Base-by-base conservation (phyloP, 37 sponge, comb jelly and placozoan species). In the Oscarella lobularis region DNA sequence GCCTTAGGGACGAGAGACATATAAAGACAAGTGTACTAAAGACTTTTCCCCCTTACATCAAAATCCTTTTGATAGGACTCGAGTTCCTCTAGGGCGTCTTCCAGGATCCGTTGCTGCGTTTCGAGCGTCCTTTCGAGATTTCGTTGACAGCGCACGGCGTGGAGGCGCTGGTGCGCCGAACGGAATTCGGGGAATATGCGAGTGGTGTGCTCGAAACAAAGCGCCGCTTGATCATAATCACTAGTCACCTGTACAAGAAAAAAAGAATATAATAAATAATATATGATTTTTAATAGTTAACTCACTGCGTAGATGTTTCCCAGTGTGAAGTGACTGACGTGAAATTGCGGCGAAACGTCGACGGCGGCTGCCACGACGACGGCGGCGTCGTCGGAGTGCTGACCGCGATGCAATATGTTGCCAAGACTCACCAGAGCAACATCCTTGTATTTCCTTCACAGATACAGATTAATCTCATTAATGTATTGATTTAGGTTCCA, bases 221-320 rank as follows among this genome's bases (percentile, higher is more conserved):
- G 9, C 60, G 9, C 60, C 9, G 60, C 60, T 27, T 48, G 9
- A 20, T 48, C 60, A 48, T 48, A 48, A 20, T 48, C 60, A 27
- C 60, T 20, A 48, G 20, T 48, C 9, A 77, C 2, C 3, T 74
- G 4, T 2, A 73, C 71, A 38, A 3, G n/a, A n/a, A n/a, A n/a
- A n/a, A n/a, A n/a, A n/a, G n/a, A n/a, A n/a, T n/a, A n/a, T n/a
- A n/a, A n/a, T n/a, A n/a, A n/a, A n/a, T n/a, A n/a, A n/a, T n/a
- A n/a, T n/a, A n/a, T n/a, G n/a, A n/a, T n/a, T n/a, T n/a, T n/a
- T n/a, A n/a, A n/a, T n/a, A n/a, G n/a, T 36, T 48, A 27, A 84
- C 89, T 78, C 76, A 90, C 88, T 66, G 83, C 85, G 71, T 78
- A 84, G 3, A 90, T 77, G 41, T 87, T 90, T 6, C 84, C 92